Conservation (phyloP, 2,113 vertebrate species). For the Brienomyrus longianalis region DNA sequence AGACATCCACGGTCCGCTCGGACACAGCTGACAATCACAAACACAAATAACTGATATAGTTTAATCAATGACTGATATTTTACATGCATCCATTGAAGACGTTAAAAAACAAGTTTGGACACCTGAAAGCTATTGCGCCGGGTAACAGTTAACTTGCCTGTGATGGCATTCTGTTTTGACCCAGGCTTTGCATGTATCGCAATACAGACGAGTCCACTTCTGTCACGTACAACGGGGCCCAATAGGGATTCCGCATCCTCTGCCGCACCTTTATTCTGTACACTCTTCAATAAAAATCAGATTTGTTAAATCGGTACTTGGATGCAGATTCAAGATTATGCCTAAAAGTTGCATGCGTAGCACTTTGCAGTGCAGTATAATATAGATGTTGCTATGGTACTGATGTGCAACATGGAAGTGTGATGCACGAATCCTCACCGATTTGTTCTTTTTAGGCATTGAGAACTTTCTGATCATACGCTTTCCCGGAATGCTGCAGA, state of each 20-base stretch:
- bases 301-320: not conserved
- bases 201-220: conserved; percentile 61
- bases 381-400: not conserved
- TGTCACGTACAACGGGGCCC: conserved; percentile 60
- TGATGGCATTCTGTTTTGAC: conserved; percentile 68
- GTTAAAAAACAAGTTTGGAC: not conserved
- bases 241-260: conserved; percentile 20
- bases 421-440: conserved; percentile 28
- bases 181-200: conserved; percentile 77
- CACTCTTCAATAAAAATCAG: not conserved
- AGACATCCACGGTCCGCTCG: conserved; percentile 68
- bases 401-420: not conserved
- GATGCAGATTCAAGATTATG: not conserved
- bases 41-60: not conserved
- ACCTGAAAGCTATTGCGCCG: not conserved
- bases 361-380: not conserved
- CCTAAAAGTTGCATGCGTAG: not conserved
- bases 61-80: not conserved
- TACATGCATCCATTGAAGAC: not conserved
- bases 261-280: conserved; percentile 18
- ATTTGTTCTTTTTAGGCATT: conserved; percentile 55
- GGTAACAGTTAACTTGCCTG: conserved; percentile 52
- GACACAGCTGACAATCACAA: conserved; percentile 62
- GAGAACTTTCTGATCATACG: not conserved
- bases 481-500: not conserved